Evolutionary conservation across 2,797 vertebrate genomes (phyloP), one percentile per base, ranked within the genome.

Genomic region (Propithecus deckenii): DNA sequence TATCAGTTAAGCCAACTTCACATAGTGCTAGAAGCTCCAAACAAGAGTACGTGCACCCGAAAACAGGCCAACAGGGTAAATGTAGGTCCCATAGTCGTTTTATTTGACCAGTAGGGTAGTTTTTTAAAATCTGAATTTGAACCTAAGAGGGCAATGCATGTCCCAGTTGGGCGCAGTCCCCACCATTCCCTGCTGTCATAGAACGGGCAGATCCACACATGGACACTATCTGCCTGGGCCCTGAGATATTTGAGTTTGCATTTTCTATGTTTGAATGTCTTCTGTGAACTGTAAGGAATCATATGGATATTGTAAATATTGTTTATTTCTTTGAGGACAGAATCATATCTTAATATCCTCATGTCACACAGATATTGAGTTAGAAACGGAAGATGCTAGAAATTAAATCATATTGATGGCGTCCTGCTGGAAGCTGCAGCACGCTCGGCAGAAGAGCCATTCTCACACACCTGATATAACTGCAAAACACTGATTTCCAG

Each of bases 321-420:
- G 13, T 67, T 2, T 30, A 38, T 76, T 86, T 92, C 41, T 78
- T 90, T 65, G 25, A 78, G 43, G n/a, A 79, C 18, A 95, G 8
- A 95, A 81, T 72, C 23, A 15, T 59, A 50, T 43, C 79, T 91
- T 52, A 91, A 41, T 35, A 52, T 14, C 57, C 9, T 85, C 72
- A 15, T 69, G 23, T 65, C 32, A 63, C 13, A 13, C 38, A 91
- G 23, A 80, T 52, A 78, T 9, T 67, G 30, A 89, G 25, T 41
- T 94, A 23, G 52, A 80, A 17, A 72, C 1, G 81, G 32, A 97
- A 85, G 28, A 32, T 85, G 91, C 85, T 93, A 48, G 91, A 96
- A 86, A 84, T 22, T 0, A 90, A 90, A 89, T 61, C 63, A 78
- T 23, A 32, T 10, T n/a, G 10, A 76, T 11, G 13, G 32, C 41